Evolutionary conservation across 1,140 invertebrate species (phyloP).

Genomic region (Frieseomelitta varia): DNA sequence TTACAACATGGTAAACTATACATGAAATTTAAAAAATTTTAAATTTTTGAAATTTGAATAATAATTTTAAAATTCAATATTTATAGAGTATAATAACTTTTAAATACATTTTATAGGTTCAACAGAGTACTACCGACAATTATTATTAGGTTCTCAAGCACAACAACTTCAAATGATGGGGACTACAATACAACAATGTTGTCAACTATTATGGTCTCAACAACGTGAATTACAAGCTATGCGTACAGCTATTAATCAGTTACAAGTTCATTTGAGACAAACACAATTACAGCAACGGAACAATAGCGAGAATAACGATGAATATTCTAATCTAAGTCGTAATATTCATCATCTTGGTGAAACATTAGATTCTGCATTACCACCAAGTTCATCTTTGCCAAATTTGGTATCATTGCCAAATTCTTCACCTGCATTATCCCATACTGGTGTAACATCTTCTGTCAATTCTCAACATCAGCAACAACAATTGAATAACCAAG

Average conservation of each 20-base stretch:
- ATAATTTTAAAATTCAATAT: no score
- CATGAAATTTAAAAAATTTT: neutral
- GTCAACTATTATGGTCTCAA: constrained; percentile 85
- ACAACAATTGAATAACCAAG: constrained; percentile 90
- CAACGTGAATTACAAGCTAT: constrained; percentile 84
- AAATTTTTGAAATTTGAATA: no score
- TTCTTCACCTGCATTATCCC: constrained; percentile 65
- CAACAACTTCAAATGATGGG: constrained; percentile 85
- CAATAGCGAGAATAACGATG: constrained; percentile 66
- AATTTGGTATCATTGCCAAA: constrained; percentile 75
- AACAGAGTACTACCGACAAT: constrained; percentile 75
- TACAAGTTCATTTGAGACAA: constrained; percentile 73
- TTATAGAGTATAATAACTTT: constrained; percentile 7
- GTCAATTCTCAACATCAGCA: constrained; percentile 66
- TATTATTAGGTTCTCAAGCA: constrained; percentile 82
- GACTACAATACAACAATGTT: constrained; percentile 85
- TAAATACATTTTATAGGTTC: constrained; percentile 52
- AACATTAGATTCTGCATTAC: constrained; percentile 68
- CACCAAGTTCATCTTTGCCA: constrained; percentile 75
- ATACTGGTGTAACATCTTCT: constrained; percentile 52
- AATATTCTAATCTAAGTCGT: constrained; percentile 72
- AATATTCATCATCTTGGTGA: constrained; percentile 68
- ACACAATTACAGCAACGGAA: constrained; percentile 56
- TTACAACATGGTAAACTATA: constrained; percentile 67
- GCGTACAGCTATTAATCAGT: constrained; percentile 76